A percentile compares a stretch with the other conserved stretches of the same genome.
phyloP scores from a whole-genome alignment of 2,113 vertebrate species.

The Nothobranchius furzeri region DNA sequence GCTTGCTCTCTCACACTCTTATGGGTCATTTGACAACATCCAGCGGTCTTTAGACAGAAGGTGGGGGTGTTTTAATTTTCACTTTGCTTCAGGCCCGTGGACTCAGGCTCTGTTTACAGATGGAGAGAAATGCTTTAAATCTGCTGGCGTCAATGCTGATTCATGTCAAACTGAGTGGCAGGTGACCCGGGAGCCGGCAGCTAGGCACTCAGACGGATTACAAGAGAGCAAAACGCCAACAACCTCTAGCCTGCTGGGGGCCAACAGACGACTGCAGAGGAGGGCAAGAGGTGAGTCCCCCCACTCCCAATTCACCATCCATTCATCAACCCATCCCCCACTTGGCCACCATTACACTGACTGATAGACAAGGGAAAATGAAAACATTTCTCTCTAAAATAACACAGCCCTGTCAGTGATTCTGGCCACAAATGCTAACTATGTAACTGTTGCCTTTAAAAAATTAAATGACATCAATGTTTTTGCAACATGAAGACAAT shows the following conservation, averaged over 20 bases:
- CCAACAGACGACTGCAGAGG: slow-evolving; percentile 76
- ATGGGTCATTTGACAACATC: slow-evolving; percentile 42
- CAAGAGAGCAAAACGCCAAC: slow-evolving; percentile 81
- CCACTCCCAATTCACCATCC: slow-evolving; percentile 41
- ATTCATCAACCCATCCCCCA: slow-evolving; percentile 58
- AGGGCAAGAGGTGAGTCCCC: slow-evolving; percentile 67
- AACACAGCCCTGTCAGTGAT: slow-evolving; percentile 32
- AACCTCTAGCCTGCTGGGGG: slow-evolving; percentile 81
- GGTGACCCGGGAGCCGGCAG: slow-evolving; percentile 79
- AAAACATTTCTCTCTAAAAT: slow-evolving; percentile 56
- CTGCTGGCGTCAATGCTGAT: slow-evolving; percentile 75
- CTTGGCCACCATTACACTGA: slow-evolving; percentile 51
- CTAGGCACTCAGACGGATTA: slow-evolving; percentile 80
- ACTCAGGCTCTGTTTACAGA: slow-evolving; percentile 68
- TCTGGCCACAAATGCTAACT: slow-evolving; percentile 10
- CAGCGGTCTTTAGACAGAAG: slow-evolving; percentile 35
- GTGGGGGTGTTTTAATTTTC: slow-evolving; percentile 35
- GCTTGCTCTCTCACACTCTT: slow-evolving; percentile 22
- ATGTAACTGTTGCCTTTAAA: slow-evolving; percentile 4
- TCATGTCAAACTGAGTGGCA: slow-evolving; percentile 81
- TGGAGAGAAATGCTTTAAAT: slow-evolving; percentile 71
- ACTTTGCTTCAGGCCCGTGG: slow-evolving; percentile 47
- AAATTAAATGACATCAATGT: slow-evolving; percentile 8
- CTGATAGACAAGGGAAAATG: slow-evolving; percentile 64
- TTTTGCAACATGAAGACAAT: slow-evolving; percentile 10